Base-by-base conservation (phyloP, 2,888 invertebrate genomes). In the Cerceris rybyensis region DNA sequence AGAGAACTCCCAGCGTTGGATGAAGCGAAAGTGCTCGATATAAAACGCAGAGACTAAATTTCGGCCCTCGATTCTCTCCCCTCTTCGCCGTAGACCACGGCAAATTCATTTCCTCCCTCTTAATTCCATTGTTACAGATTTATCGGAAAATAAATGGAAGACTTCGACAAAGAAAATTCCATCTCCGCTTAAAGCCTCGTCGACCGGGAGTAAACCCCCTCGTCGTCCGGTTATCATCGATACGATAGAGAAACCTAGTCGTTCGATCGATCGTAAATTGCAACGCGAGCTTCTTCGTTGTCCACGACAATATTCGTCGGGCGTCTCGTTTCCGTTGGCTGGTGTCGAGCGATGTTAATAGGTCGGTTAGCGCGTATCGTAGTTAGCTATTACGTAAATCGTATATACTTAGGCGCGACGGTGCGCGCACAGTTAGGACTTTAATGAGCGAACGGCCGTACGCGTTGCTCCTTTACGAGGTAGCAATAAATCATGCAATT, bases 401-500 rank as follows among this genome's bases (percentile, higher is more conserved):
- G 70, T 41, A 42, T 17, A 63, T 64, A 43, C 52, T 14, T n/a
- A 41, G 14, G 11, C 68, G 43, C 68, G n/a, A 6, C 55, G 43
- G 55, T 16, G 65, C 46, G 41, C 70, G 61, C 58, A 67, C 50
- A 43, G 61, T 65, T 43, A 59, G 42, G 49, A 49, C 42, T 75
- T 82, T 80, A 80, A 82, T 42, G 70, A 75, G 63, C 66, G 50
- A 14, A 17, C 65, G 57, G 66, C 63, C 57, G 54, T 49, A 50
- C 14, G 61, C 43, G 16, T 14, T 63, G 64, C 42, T 70, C 43
- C 60, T 70, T 75, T 68, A 60, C 80, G 68, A 67, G 65, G 0
- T 16, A 52, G 49, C 71, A 63, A 77, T 80, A 75, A 83, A 82
- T 83, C 82, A 80, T 64, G 71, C 16, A 80, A 82, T 80, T 80